Evolutionary conservation across 2,113 vertebrate genomes (phyloP), one percentile per base, ranked within the genome.

Genomic region (Muntiacus muntjak): DNA sequence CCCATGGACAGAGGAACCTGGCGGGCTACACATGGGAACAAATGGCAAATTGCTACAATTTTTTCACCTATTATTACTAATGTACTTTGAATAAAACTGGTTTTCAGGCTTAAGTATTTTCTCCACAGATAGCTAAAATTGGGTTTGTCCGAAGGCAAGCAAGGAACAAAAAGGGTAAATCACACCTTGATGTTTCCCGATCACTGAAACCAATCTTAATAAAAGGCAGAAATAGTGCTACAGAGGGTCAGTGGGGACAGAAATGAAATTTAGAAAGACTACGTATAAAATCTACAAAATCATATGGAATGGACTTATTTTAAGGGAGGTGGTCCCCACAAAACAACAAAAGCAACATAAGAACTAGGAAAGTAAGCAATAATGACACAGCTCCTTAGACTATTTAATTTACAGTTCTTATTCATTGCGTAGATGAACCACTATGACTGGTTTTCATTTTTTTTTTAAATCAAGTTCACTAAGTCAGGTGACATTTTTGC

Each of bases 101-200:
- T 17, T 84, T 95, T 97, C 21, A 95, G 71, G 64, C 14, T 94
- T 57, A 81, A 45, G 36, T 57, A 78, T 33, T 87, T 43, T 79
- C 55, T 71, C 36, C 74, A 92, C 28, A 84, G 36, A 28, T 52
- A 95, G 43, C 25, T 52, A 84, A 89, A 67, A 91, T 5, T 62
- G 11, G 10, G 36, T 85, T 95, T 89, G 5, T 74, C 79, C 25
- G 3, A 95, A 54, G 74, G 36, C 28, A 94, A 89, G 88, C 50
- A 86, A 28, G n/a, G 6, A 90, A 57, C 50, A 87, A 43, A 94
- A 96, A 74, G n/a, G n/a, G 45, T 94, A 96, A 92, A 76, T n/a
- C 19, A 7, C 19, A 94, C 23, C 16, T 43, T 47, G 50, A 45
- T 60, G 26, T 55, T 95, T 97, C 36, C 26, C 33, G 19, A 78